These are phyloP conservation scores for Cassiopea andromeda DNA, from an alignment of 30 jellyfish, hydroid and myxozoan species.

Conservation along the genomic window DNA sequence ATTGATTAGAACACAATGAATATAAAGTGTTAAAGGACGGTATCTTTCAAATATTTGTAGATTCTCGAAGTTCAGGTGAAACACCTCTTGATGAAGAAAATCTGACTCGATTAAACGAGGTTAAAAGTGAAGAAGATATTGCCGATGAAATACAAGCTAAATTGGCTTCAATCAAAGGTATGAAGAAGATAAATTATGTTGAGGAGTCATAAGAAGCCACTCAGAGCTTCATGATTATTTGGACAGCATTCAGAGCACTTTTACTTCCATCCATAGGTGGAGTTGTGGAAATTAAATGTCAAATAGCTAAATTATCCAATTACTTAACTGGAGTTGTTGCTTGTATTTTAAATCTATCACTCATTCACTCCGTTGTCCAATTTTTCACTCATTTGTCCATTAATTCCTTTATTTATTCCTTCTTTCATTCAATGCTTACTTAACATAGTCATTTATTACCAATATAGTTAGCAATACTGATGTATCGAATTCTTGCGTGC, in stretches of 20 bases:
- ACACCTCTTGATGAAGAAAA: conserved; percentile 10
- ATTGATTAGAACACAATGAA: too few species aligned
- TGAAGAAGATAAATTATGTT: neutral
- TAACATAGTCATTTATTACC: neutral
- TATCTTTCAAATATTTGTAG: too few species aligned
- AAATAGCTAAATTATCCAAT: too few species aligned
- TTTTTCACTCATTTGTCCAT: neutral
- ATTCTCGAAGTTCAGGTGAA: conserved; percentile 54
- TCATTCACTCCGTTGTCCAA: neutral
- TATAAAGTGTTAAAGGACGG: too few species aligned
- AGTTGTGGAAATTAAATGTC: too few species aligned
- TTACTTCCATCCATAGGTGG: too few species aligned
- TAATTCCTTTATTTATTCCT: neutral
- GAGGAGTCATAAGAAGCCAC: too few species aligned
- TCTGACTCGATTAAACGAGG: neutral
- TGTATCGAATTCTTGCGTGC: too few species aligned
- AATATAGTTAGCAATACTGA: too few species aligned
- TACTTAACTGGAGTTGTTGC: too few species aligned
- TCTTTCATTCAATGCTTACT: neutral
- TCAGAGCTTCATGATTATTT: too few species aligned
- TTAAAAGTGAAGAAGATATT: conserved; percentile 17
- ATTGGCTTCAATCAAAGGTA: conserved; percentile 79
- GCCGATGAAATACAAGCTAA: conserved; percentile 82
- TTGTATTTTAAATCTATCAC: neutral
- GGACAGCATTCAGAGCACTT: too few species aligned